These are phyloP conservation scores for Eristalinus aeneus DNA, from an alignment of 2,888 invertebrate genomes.

Conservation along the genomic window DNA sequence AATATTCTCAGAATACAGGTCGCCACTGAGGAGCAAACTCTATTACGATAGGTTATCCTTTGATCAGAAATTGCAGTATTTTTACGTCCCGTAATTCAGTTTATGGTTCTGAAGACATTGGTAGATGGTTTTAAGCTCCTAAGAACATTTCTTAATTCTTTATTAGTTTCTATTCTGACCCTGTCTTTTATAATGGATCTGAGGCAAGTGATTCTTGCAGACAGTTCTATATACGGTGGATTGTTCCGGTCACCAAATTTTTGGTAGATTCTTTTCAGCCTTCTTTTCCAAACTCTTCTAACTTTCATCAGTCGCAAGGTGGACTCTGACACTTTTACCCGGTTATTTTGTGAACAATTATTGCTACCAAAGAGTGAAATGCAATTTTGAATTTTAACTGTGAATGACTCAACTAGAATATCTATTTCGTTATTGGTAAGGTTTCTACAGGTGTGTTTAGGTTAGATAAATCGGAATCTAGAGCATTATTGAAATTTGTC, in stretches of 20 bases:
- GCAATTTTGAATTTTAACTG: too few relatives aligned
- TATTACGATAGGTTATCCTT: neutral
- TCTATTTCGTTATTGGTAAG: too few relatives aligned
- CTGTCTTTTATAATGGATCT: slow-evolving; percentile 13
- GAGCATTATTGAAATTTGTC: too few relatives aligned
- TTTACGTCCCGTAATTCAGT: neutral
- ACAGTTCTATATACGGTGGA: neutral
- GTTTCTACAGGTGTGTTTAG: too few relatives aligned
- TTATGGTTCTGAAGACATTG: neutral
- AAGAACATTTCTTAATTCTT: neutral
- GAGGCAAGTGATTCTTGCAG: neutral
- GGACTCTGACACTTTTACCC: too few relatives aligned
- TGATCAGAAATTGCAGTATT: neutral
- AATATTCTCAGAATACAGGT: neutral
- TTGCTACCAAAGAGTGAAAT: too few relatives aligned
- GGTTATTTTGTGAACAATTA: too few relatives aligned
- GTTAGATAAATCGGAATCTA: too few relatives aligned
- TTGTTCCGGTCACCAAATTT: neutral
- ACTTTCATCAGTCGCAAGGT: neutral
- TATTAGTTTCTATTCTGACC: neutral
- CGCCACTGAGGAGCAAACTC: neutral
- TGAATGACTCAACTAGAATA: too few relatives aligned
- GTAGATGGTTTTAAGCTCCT: neutral
- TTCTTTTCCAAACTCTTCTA: neutral
- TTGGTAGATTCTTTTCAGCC: neutral